Percentiles rank a stretch among this genome's conserved stretches.
These are phyloP conservation scores for Psittacula derbiana DNA, from an alignment of 2,797 vertebrate genomes.

Conservation along the genomic window DNA sequence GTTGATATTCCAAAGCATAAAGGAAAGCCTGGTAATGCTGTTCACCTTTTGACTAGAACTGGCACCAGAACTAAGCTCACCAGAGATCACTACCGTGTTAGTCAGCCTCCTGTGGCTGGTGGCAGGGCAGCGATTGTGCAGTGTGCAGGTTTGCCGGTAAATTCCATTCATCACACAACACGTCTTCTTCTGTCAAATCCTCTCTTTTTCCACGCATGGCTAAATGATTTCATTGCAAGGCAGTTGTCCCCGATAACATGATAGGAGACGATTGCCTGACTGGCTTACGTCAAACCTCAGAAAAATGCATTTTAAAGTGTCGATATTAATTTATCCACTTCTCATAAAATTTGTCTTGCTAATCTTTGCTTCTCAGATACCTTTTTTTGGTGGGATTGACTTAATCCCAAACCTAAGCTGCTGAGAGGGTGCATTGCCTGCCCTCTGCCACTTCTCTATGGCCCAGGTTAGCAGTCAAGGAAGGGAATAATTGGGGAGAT, in stretches of 20 bases:
- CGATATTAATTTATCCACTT: neutral
- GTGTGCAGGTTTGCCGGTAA: neutral
- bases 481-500: neutral
- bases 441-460: neutral
- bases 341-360: neutral
- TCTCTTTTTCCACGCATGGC: neutral
- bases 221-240: conserved; percentile 26
- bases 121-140: neutral
- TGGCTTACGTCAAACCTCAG: neutral
- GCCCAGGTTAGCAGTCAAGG: neutral
- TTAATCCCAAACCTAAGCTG: neutral
- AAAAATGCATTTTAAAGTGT: neutral
- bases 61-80: neutral
- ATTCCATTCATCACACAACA: conserved; percentile 17
- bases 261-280: neutral
- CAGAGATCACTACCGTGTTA: fast-evolving
- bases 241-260: neutral
- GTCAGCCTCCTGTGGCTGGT: neutral
- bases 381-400: neutral
- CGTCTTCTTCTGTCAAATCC: conserved; percentile 10
- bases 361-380: neutral
- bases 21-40: neutral
- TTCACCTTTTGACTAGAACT: neutral
- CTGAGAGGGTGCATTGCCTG: neutral
- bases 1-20: neutral